phyloP scores from a whole-genome alignment of 2,113 vertebrate species.

The Corythornis madagascariensis region DNA sequence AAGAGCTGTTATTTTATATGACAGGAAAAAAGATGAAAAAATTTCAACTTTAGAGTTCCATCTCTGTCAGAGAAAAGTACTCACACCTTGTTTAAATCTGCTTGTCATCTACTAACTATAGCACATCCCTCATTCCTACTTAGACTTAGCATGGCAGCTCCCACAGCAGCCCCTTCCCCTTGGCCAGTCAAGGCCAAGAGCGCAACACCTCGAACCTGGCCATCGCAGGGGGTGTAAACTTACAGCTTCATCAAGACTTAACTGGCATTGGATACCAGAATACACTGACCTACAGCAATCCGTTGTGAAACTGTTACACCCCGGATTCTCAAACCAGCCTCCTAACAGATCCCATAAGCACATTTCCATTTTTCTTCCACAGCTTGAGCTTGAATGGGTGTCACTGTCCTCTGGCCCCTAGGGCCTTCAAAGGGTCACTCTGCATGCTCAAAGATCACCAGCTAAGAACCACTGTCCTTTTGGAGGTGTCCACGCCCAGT shows the following conservation, averaged over 20 bases:
- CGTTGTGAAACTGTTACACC: neutral
- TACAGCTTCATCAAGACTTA: neutral
- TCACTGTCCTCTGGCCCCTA: no score
- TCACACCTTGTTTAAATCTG: neutral
- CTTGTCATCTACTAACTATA: neutral
- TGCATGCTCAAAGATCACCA: neutral
- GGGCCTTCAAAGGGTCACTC: neutral
- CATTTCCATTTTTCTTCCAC: neutral
- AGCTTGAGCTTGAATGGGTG: accelerated
- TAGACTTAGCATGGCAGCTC: neutral
- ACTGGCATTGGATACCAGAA: accelerated
- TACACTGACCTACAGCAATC: accelerated
- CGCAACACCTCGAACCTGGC: neutral
- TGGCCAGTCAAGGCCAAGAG: accelerated
- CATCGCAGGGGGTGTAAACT: accelerated
- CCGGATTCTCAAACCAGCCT: neutral
- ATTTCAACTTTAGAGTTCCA: neutral
- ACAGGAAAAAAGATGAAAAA: neutral
- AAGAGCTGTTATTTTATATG: neutral
- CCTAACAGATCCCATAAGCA: neutral
- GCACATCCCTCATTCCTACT: neutral
- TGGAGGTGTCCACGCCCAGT: accelerated
- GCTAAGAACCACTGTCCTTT: neutral
- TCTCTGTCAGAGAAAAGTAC: neutral
- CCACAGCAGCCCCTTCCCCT: neutral